A percentile compares a stretch with the other conserved stretches of the same genome.
These are phyloP conservation scores for Brachypteracias leptosomus DNA, from an alignment of 2,113 vertebrate genomes.

Conservation along the genomic window DNA sequence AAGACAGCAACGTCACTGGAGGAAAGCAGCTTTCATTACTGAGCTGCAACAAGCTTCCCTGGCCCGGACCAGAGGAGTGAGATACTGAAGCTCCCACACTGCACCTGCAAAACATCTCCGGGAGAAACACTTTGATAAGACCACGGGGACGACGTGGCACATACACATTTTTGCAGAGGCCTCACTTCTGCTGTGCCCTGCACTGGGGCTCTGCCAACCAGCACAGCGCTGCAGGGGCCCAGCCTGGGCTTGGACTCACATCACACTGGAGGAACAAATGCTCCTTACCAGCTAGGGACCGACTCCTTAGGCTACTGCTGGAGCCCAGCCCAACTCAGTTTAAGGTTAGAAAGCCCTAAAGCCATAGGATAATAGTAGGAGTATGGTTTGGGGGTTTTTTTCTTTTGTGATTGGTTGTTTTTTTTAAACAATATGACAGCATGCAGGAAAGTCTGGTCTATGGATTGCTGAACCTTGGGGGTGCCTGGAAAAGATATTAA, in stretches of 20 bases:
- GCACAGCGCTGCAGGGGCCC: background rate
- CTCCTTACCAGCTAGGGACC: background rate
- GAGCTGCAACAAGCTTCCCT: background rate
- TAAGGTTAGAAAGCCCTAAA: background rate
- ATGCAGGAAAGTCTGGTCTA: background rate
- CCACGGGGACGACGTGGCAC: background rate
- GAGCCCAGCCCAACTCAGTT: background rate
- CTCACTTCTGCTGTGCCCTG: background rate
- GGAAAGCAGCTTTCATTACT: constrained; percentile 18
- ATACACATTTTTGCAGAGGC: background rate
- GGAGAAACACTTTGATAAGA: background rate
- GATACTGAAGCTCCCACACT: background rate
- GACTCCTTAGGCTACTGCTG: background rate
- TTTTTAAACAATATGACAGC: background rate
- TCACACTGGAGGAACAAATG: rapidly evolving
- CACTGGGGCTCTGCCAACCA: background rate
- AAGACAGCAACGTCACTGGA: background rate
- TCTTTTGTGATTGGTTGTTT: background rate
- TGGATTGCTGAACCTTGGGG: background rate
- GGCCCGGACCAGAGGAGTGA: rapidly evolving
- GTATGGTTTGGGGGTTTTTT: background rate
- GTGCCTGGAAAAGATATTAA: background rate
- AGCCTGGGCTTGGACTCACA: background rate
- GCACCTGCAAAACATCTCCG: background rate
- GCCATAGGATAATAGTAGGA: background rate